Base-by-base conservation (phyloP, 2,797 vertebrate species). In the Scomberomorus guttatus region DNA sequence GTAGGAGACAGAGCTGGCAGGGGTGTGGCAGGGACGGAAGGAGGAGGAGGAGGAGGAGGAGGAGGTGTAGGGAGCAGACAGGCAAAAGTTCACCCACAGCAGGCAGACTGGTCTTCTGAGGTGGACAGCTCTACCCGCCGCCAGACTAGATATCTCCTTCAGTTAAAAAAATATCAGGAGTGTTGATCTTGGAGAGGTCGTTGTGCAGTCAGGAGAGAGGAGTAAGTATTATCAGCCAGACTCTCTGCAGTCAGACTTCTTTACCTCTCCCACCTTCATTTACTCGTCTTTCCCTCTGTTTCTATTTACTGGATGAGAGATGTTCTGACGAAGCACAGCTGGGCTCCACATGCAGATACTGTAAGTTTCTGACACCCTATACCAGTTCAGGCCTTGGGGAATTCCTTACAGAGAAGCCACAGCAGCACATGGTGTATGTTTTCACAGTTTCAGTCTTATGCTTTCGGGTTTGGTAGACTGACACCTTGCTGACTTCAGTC, bases 161-260 rank as follows among this genome's bases (percentile, higher is more conserved):
- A 46, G 72, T 68, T 55, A 80, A 79, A 61, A 72, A 74, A 78
- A 76, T 60, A 84, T n/a, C 17, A 55, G 54, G 55, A 12, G 48
- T 89, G 90, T 94, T 91, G 90, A 81, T 83, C 86, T 93, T 92
- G 90, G 91, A 83, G 75, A 81, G 70, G 79, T 85, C 25, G 24
- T 48, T 50, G 48, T 69, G 63, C 85, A 87, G 84, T 59, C 82
- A 81, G 80, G 69, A 79, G 69, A 73, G 65, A 79, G 60, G 44
- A 74, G 80, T 61, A 84, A 48, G 50, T 77, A 54, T 51, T 32
- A 50, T 82, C 79, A 67, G 79, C 81, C 81, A 84, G 75, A 85
- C 67, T 76, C 61, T 42, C 68, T 48, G 64, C 32, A 42, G n/a
- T 29, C 20, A 54, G 20, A 51, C 70, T 54, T 27, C 48, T 58